phyloP scores from a whole-genome alignment of 2,113 vertebrate genomes.

The Scartelaos histophorus region DNA sequence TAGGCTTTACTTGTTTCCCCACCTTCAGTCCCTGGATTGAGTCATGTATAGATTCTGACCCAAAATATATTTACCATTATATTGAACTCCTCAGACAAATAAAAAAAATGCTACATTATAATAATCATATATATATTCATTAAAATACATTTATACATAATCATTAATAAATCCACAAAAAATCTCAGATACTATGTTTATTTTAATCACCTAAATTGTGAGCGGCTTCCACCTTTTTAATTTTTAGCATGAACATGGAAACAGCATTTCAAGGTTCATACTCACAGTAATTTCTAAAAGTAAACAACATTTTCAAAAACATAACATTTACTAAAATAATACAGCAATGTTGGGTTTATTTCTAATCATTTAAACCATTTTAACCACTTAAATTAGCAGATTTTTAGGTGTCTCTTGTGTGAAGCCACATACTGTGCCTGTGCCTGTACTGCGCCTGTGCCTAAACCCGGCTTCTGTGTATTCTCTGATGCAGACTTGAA shows the following conservation, averaged over 20 bases:
- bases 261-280: not conserved
- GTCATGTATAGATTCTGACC: no score
- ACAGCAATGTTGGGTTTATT: not conserved
- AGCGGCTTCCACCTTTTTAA: no score
- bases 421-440: not conserved
- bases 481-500: constrained; percentile 55
- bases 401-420: not conserved
- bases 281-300: not conserved
- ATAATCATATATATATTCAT: no score
- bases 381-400: not conserved
- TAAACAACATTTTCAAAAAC: not conserved
- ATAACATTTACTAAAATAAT: not conserved
- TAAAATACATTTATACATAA: no score
- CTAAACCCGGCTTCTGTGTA: constrained; percentile 2
- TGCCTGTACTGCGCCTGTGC: not conserved
- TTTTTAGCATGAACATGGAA: no score
- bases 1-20: not conserved
- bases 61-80: no score
- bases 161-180: no score
- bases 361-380: not conserved
- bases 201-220: no score
- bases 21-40: not conserved
- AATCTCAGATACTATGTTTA: no score
- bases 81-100: no score
- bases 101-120: no score